These are phyloP conservation scores for Ypsolopha scabrella DNA, from an alignment of 2,888 invertebrate species.

Conservation along the genomic window DNA sequence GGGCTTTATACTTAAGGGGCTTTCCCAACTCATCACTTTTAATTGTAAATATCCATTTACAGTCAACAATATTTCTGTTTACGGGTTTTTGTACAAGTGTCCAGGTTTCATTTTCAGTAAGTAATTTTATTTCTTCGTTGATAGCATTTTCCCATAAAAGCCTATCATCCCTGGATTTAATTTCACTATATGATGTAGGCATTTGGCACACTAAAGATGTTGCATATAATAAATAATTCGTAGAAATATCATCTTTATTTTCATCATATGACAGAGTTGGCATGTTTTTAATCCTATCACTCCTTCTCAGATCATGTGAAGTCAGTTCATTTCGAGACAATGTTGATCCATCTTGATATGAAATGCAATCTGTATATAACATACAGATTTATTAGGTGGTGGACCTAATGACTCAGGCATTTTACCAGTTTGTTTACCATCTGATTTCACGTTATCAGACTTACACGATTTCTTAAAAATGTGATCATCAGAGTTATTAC, in stretches of 20 bases:
- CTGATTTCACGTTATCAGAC: slow-evolving; percentile 10
- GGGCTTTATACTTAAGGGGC: slow-evolving; percentile 15
- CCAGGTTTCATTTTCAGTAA: slow-evolving; percentile 17
- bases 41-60: slow-evolving; percentile 15
- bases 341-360: too few species aligned
- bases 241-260: slow-evolving; percentile 7
- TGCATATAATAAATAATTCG: slow-evolving; percentile 10
- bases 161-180: slow-evolving; percentile 10
- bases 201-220: slow-evolving; percentile 6
- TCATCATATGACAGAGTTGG: slow-evolving; percentile 23
- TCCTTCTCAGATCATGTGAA: slow-evolving; percentile 1
- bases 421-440: too few species aligned
- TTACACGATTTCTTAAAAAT: neutral
- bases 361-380: too few species aligned
- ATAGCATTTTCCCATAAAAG: slow-evolving; percentile 12
- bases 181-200: slow-evolving; percentile 12
- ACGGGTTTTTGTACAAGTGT: slow-evolving; percentile 13
- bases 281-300: slow-evolving; percentile 10
- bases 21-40: slow-evolving; percentile 16
- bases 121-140: slow-evolving; percentile 14
- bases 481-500: slow-evolving; percentile 8
- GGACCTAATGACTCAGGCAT: too few species aligned
- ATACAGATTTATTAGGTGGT: too few species aligned
- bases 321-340: too few species aligned
- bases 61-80: slow-evolving; percentile 17